phyloP scores from a whole-genome alignment of 30 jellyfish, hydroid and myxozoan genomes.

The Turritopsis dohrnii region DNA sequence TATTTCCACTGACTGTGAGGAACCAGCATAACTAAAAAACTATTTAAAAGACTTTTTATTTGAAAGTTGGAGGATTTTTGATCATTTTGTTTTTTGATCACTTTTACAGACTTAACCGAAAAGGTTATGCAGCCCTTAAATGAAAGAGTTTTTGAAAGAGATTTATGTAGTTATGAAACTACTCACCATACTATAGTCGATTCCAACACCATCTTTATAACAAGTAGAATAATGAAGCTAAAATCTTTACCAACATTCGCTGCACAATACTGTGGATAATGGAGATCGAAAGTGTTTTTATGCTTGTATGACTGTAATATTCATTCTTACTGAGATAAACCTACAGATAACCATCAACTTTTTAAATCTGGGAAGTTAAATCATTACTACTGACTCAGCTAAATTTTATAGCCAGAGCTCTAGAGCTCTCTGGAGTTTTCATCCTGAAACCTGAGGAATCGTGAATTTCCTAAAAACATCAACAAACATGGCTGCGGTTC shows the following conservation, averaged over 20 bases:
- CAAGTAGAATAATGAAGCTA: no score
- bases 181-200: slow-evolving; percentile 41
- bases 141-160: no score
- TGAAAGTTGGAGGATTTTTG: no score
- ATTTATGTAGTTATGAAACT: no score
- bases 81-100: no score
- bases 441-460: background rate
- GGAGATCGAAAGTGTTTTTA: background rate
- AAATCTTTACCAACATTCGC: no score
- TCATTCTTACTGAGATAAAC: background rate
- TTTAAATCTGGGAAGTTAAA: background rate
- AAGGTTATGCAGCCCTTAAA: no score
- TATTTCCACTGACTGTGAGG: no score
- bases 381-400: slow-evolving; percentile 5
- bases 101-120: no score
- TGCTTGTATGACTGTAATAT: background rate
- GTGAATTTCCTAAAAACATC: background rate
- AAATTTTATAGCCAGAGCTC: background rate
- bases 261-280: background rate
- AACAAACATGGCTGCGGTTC: slow-evolving; percentile 25
- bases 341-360: background rate
- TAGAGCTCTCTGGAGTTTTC: background rate
- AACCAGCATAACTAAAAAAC: no score
- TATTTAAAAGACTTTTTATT: no score
- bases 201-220: slow-evolving; percentile 30